Percentiles rank a stretch among this genome's conserved stretches.
phyloP scores from a whole-genome alignment of 2,888 invertebrate genomes.

The Netelia melanura region DNA sequence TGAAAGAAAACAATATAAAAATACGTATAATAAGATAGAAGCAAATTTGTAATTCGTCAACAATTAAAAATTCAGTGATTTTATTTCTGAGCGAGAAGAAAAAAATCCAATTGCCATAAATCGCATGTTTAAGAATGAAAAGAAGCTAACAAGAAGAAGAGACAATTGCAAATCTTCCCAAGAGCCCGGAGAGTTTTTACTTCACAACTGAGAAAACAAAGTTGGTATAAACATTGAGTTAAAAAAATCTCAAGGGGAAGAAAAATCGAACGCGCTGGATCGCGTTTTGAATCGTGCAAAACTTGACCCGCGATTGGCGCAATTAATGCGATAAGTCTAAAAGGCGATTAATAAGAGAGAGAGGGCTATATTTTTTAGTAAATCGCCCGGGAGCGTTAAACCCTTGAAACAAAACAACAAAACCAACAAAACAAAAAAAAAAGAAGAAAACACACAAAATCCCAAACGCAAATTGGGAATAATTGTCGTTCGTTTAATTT shows the following conservation, averaged over 20 bases:
- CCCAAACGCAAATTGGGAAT: slow-evolving; percentile 30
- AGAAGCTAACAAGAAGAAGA: too few species aligned
- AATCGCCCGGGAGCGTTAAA: slow-evolving; percentile 66
- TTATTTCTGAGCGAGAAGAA: slow-evolving; percentile 8
- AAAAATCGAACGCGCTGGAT: slow-evolving; percentile 73
- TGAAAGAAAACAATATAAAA: slow-evolving; percentile 22
- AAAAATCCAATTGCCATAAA: background rate
- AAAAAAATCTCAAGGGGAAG: slow-evolving; percentile 48
- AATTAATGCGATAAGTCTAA: slow-evolving; percentile 22
- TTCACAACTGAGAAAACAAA: background rate
- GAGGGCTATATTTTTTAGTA: slow-evolving; percentile 70
- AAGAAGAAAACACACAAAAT: background rate
- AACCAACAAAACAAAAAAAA: slow-evolving; percentile 4
- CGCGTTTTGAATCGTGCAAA: slow-evolving; percentile 68
- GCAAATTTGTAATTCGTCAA: slow-evolving; percentile 15
- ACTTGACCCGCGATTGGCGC: slow-evolving; percentile 18
- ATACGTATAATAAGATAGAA: background rate
- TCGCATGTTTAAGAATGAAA: slow-evolving; percentile 32
- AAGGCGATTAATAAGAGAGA: slow-evolving; percentile 51
- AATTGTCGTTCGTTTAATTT: slow-evolving; percentile 63
- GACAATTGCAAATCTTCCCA: background rate
- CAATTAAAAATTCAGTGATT: slow-evolving; percentile 26
- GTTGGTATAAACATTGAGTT: background rate
- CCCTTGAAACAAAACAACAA: slow-evolving; percentile 1
- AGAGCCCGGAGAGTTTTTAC: slow-evolving; percentile 30